A percentile compares a stretch with the other conserved stretches of the same genome.
phyloP scores from a whole-genome alignment of 2,113 vertebrate species.

The Vicugna pacos region DNA sequence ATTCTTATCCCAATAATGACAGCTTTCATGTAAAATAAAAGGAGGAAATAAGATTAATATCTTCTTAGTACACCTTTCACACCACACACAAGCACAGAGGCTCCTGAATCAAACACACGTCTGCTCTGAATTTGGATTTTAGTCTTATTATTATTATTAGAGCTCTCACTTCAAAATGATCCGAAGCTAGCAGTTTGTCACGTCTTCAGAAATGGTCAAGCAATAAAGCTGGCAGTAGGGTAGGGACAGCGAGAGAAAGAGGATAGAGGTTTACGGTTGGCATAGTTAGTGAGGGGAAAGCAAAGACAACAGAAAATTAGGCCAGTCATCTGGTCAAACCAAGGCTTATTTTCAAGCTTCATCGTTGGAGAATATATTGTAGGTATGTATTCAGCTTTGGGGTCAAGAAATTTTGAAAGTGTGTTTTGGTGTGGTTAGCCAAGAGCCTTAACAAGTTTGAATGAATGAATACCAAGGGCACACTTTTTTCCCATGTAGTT shows the following conservation, averaged over 20 bases:
- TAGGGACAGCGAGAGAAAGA: background rate
- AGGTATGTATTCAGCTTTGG: conserved; percentile 45
- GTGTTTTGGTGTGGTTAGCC: conserved; percentile 6
- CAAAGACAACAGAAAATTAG: conserved; percentile 61
- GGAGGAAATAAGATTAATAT: conserved; percentile 81
- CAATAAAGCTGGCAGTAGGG: background rate
- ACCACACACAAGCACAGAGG: conserved; percentile 31
- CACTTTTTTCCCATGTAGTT: background rate
- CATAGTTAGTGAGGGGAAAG: conserved; percentile 50
- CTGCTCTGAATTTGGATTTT: conserved; percentile 71
- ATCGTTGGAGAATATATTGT: conserved; percentile 61
- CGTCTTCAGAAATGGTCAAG: conserved; percentile 48
- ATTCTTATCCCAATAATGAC: conserved; percentile 81
- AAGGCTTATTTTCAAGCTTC: conserved; percentile 63
- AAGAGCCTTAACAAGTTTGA: conserved; percentile 51
- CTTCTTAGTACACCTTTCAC: conserved; percentile 78
- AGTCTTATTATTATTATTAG: conserved; percentile 49
- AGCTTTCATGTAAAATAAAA: conserved; percentile 83
- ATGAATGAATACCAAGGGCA: conserved; percentile 52
- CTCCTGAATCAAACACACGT: conserved; percentile 63
- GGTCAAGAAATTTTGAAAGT: conserved; percentile 42
- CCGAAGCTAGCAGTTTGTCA: conserved; percentile 47
- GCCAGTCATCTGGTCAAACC: conserved; percentile 70
- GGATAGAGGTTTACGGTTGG: conserved; percentile 52
- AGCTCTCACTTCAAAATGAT: conserved; percentile 64